phyloP scores from a whole-genome alignment of 2,888 invertebrate species.

The Stenoptilia bipunctidactyla region DNA sequence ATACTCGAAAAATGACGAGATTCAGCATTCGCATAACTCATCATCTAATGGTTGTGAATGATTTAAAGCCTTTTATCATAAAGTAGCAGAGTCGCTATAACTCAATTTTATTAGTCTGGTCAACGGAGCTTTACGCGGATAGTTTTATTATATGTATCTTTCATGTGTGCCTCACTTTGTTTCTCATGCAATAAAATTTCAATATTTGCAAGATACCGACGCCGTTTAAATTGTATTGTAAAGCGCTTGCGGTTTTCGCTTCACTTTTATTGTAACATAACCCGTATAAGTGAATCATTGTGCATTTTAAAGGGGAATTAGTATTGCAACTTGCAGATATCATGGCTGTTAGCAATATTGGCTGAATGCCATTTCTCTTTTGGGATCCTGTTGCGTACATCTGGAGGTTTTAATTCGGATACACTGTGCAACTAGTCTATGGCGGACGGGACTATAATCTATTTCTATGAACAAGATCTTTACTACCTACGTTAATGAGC shows the following conservation, averaged over 20 bases:
- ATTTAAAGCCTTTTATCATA: slow-evolving; percentile 69
- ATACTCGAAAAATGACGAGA: slow-evolving; percentile 61
- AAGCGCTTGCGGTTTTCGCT: slow-evolving; percentile 1
- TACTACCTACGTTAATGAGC: not conserved
- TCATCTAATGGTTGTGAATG: slow-evolving; percentile 67
- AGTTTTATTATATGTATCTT: slow-evolving; percentile 51
- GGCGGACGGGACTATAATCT: slow-evolving; percentile 9
- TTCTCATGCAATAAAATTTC: slow-evolving; percentile 40
- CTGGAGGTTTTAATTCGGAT: slow-evolving; percentile 31
- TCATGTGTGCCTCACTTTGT: slow-evolving; percentile 38
- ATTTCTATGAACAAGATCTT: slow-evolving; percentile 2
- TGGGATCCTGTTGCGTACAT: slow-evolving; percentile 24
- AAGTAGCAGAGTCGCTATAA: slow-evolving; percentile 64
- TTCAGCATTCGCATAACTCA: slow-evolving; percentile 61
- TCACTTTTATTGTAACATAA: slow-evolving; percentile 15
- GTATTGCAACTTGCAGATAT: slow-evolving; percentile 37
- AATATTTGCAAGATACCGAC: slow-evolving; percentile 30
- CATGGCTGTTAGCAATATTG: slow-evolving; percentile 43
- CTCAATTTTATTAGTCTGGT: slow-evolving; percentile 66
- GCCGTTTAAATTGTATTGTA: slow-evolving; percentile 19
- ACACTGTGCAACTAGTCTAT: slow-evolving; percentile 21
- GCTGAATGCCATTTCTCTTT: slow-evolving; percentile 43
- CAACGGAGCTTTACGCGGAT: slow-evolving; percentile 55
- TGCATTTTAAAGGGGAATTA: slow-evolving; percentile 55
- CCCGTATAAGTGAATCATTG: slow-evolving; percentile 44